Evolutionary conservation across 2,797 vertebrate species (phyloP).

Genomic region (Liparis tanakae): DNA sequence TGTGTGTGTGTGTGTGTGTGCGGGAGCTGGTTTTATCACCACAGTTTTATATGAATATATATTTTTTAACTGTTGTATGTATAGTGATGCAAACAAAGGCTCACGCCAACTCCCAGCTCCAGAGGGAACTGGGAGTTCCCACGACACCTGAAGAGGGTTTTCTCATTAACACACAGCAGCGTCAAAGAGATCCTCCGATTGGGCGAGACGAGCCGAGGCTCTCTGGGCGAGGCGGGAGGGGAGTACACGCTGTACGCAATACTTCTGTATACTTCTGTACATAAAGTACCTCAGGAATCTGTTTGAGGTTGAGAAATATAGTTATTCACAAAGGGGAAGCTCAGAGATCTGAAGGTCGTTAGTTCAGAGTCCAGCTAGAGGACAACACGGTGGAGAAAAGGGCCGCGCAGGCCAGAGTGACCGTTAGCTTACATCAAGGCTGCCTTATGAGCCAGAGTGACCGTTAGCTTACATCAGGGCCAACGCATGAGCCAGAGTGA

Average conservation of each 20-base stretch:
- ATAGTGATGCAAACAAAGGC: not conserved
- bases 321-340: no score
- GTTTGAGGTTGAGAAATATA: no score
- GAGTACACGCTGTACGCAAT: no score
- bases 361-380: not conserved
- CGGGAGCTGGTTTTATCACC: constrained; percentile 6
- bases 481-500: no score
- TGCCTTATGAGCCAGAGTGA: no score
- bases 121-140: not conserved
- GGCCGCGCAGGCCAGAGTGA: no score
- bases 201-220: no score
- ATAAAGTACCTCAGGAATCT: not conserved
- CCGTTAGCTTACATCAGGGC: no score
- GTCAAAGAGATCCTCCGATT: not conserved
- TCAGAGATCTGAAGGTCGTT: not conserved
- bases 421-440: no score
- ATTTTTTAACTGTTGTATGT: not conserved
- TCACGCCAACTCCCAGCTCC: not conserved
- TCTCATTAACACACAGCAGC: not conserved
- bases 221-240: no score
- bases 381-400: no score
- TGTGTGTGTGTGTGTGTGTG: not conserved
- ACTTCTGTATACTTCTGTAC: not conserved
- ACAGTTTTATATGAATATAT: not conserved
- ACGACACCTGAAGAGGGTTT: not conserved